phyloP scores from a whole-genome alignment of 64 coral and sea anemone species.

The Montipora capricornis region DNA sequence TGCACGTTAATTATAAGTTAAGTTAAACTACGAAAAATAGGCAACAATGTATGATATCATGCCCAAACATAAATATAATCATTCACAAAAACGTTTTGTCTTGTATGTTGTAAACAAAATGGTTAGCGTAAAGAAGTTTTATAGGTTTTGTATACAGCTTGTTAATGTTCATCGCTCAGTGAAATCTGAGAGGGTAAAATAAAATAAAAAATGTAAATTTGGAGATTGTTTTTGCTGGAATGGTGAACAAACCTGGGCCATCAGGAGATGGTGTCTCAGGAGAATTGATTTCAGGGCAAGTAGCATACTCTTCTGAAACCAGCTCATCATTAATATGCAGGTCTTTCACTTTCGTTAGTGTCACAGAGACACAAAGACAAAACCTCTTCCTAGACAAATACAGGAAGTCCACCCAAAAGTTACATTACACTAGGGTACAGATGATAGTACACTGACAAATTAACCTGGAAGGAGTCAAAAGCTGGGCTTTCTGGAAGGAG shows the following conservation, averaged over 20 bases:
- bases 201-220: neutral
- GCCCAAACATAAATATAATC: too few species aligned
- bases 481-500: too few species aligned
- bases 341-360: slow-evolving; percentile 83
- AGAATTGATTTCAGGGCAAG: slow-evolving; percentile 62
- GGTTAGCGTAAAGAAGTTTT: too few species aligned
- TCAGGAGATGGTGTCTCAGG: slow-evolving; percentile 40
- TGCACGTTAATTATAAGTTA: too few species aligned
- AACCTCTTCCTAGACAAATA: slow-evolving; percentile 62
- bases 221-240: neutral
- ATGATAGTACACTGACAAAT: neutral
- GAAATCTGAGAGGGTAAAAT: neutral
- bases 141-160: too few species aligned
- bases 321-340: slow-evolving; percentile 89
- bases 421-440: neutral
- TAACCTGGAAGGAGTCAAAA: too few species aligned
- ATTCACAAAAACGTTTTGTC: too few species aligned
- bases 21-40: too few species aligned
- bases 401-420: neutral
- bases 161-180: too few species aligned
- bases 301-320: slow-evolving; percentile 81
- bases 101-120: too few species aligned
- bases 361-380: slow-evolving; percentile 87
- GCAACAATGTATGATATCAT: too few species aligned
- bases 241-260: slow-evolving; percentile 15